Conservation (phyloP, 2,888 invertebrate genomes). For the Dynastes tityus region DNA sequence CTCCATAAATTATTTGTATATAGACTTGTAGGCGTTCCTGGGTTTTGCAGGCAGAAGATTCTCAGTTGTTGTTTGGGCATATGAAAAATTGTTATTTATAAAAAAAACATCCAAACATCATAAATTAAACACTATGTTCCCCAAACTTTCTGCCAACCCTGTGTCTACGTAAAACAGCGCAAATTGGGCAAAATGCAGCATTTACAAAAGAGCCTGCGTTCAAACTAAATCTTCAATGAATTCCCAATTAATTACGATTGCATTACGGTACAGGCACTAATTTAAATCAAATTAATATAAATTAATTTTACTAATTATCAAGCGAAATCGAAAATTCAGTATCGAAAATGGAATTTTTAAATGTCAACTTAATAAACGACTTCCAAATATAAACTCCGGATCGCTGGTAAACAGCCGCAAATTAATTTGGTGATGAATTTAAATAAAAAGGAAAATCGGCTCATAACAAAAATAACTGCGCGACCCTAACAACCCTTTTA, state of each 20-base stretch:
- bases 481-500: constrained; percentile 52
- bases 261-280: not conserved
- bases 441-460: constrained; percentile 46
- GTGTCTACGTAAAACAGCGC: too few relatives aligned
- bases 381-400: constrained; percentile 38
- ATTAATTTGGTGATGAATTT: constrained; percentile 48
- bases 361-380: constrained; percentile 36
- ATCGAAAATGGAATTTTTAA: constrained; percentile 23
- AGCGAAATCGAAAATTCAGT: not conserved
- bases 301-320: constrained; percentile 24
- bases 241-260: too few relatives aligned
- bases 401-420: constrained; percentile 44
- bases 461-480: constrained; percentile 49
- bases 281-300: constrained; percentile 9
- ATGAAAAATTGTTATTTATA: too few relatives aligned
- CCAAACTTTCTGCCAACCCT: too few relatives aligned
- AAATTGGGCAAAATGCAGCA: too few relatives aligned
- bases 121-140: too few relatives aligned
- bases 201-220: not conserved
- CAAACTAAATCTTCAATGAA: not conserved
- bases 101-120: too few relatives aligned
- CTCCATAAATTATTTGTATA: too few relatives aligned
- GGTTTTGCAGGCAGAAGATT: too few relatives aligned
- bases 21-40: too few relatives aligned
- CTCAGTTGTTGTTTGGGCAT: too few relatives aligned